Conservation (phyloP, 2,888 invertebrate species). For the Pseudococcus longispinus region DNA sequence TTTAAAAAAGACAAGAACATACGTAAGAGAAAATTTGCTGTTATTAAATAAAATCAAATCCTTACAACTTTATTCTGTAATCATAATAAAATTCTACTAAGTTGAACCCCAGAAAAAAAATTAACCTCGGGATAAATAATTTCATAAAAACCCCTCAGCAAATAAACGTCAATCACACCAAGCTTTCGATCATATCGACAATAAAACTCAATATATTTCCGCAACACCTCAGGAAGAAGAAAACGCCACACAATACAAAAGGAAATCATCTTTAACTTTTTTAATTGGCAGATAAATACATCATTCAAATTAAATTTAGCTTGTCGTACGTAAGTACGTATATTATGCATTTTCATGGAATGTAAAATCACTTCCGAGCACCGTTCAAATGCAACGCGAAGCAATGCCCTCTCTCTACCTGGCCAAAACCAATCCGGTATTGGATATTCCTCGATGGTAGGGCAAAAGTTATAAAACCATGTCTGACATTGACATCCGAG, state of each 20-base stretch:
- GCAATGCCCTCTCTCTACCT: conserved; percentile 49
- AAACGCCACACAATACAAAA: neutral
- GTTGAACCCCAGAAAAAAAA: too few relatives aligned
- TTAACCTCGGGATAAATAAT: too few relatives aligned
- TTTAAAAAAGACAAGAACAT: too few relatives aligned
- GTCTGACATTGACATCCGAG: conserved; percentile 56
- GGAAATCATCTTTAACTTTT: conserved; percentile 39
- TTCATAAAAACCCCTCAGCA: too few relatives aligned
- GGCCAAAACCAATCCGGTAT: conserved; percentile 46
- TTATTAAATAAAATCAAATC: too few relatives aligned
- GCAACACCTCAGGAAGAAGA: neutral
- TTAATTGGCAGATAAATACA: conserved; percentile 43
- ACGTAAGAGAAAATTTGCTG: too few relatives aligned
- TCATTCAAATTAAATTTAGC: conserved; percentile 16
- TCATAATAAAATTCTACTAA: too few relatives aligned
- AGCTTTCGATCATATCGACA: neutral
- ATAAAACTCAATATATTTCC: neutral
- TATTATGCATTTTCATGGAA: neutral
- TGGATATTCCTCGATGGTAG: conserved; percentile 52
- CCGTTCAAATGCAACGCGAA: conserved; percentile 18
- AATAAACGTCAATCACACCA: neutral
- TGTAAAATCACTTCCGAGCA: conserved; percentile 34
- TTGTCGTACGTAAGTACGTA: neutral
- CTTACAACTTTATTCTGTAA: too few relatives aligned
- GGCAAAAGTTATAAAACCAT: conserved; percentile 56